These are phyloP conservation scores for Lytechinus variegatus DNA, from an alignment of 35 echinoderm and acorn worm genomes.

Conservation along the genomic window DNA sequence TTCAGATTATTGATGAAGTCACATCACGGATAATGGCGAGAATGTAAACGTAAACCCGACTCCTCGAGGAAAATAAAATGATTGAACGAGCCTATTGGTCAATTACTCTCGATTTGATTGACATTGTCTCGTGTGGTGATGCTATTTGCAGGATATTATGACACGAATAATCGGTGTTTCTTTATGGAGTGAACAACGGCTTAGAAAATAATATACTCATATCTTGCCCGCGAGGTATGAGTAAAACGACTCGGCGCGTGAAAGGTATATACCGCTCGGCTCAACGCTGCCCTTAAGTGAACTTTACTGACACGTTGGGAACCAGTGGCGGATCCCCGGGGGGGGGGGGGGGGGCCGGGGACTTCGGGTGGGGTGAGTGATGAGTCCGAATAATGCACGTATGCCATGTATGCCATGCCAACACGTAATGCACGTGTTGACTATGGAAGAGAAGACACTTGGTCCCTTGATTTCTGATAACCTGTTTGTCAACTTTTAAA, in stretches of 20 bases:
- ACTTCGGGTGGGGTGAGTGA: too few relatives aligned
- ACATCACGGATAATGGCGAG: not conserved
- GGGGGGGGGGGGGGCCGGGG: too few relatives aligned
- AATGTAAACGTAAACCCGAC: not conserved
- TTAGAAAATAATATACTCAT: not conserved
- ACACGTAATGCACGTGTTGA: too few relatives aligned
- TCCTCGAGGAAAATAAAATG: not conserved
- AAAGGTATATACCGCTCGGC: not conserved
- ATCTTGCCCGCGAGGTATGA: not conserved
- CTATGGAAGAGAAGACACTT: too few relatives aligned
- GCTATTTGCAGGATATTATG: slow-evolving; percentile 3
- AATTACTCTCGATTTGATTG: not conserved
- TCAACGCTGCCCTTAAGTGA: not conserved
- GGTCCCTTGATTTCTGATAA: too few relatives aligned
- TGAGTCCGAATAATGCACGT: too few relatives aligned
- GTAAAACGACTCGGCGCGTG: not conserved
- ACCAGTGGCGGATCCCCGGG: too few relatives aligned
- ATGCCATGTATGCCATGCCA: too few relatives aligned
- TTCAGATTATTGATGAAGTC: not conserved
- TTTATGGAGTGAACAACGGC: not conserved
- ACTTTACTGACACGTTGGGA: not conserved
- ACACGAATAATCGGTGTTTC: not conserved
- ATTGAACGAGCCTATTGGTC: not conserved
- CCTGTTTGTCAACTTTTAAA: too few relatives aligned
- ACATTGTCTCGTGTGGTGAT: slow-evolving; percentile 17